phyloP scores from a whole-genome alignment of 1,140 invertebrate genomes.

The Hestina assimilis region DNA sequence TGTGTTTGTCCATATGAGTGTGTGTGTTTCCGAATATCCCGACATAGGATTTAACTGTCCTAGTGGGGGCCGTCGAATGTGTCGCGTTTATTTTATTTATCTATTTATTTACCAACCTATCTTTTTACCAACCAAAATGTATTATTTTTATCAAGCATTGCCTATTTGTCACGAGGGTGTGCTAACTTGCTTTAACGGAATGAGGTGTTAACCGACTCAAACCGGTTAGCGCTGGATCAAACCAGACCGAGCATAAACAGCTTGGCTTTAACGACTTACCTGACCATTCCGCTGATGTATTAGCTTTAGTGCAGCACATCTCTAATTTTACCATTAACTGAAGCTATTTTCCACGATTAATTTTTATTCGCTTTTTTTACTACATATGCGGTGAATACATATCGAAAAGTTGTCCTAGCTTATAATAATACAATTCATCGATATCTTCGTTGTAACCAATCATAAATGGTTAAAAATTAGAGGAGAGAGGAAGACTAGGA shows the following conservation, averaged over 20 bases:
- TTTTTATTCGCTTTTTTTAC: too few relatives aligned
- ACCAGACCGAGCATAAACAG: constrained; percentile 30
- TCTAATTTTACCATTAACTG: background rate
- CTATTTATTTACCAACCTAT: background rate
- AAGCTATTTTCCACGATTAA: background rate
- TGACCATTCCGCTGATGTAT: background rate
- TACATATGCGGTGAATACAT: too few relatives aligned
- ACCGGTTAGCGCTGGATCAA: constrained; percentile 34
- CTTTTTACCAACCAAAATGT: background rate
- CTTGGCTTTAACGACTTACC: constrained; percentile 2
- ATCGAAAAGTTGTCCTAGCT: too few relatives aligned
- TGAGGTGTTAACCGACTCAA: constrained; percentile 48
- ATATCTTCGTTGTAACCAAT: too few relatives aligned
- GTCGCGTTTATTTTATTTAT: too few relatives aligned
- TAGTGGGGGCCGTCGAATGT: too few relatives aligned
- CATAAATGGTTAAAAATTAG: too few relatives aligned
- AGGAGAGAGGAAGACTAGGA: too few relatives aligned
- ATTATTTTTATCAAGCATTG: background rate
- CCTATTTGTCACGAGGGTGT: constrained; percentile 13
- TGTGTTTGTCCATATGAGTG: too few relatives aligned
- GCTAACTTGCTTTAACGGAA: constrained; percentile 40
- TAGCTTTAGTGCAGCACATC: background rate
- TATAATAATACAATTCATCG: too few relatives aligned
- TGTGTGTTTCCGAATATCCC: too few relatives aligned
- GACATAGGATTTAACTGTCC: too few relatives aligned